phyloP scores from a whole-genome alignment of 2,888 invertebrate genomes.

The Temnothorax unifasciatus region DNA sequence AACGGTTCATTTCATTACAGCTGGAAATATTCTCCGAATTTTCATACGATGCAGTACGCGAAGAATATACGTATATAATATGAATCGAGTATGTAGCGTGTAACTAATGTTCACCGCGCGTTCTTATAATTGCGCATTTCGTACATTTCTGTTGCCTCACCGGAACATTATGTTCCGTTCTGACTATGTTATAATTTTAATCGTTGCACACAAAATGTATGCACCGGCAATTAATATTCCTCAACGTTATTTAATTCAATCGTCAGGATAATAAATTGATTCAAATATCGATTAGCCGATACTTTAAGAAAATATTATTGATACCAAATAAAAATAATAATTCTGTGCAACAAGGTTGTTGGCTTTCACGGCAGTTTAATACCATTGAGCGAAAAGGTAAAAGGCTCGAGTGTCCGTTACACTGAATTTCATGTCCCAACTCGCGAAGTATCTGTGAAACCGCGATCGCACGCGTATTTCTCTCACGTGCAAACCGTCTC shows the following conservation, averaged over 20 bases:
- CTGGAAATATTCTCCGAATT: not conserved
- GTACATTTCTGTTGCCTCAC: conserved; percentile 16
- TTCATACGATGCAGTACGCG: not conserved
- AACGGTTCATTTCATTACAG: not conserved
- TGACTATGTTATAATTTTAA: conserved; percentile 35
- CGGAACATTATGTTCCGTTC: conserved; percentile 44
- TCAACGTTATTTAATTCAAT: conserved; percentile 16
- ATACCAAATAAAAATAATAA: conserved; percentile 5
- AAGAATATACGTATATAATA: not conserved
- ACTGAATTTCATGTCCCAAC: not conserved
- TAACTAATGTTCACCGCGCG: conserved; percentile 42
- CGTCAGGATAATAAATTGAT: not conserved
- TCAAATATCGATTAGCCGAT: not conserved
- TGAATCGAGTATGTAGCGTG: conserved; percentile 31
- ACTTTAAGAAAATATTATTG: not conserved
- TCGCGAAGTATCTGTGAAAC: not conserved
- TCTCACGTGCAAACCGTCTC: conserved; percentile 2
- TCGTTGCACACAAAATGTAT: not conserved
- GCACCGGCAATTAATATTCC: not conserved
- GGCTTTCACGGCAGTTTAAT: not conserved
- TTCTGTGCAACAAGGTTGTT: not conserved
- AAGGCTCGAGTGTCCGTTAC: not conserved
- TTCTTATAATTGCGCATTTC: conserved; percentile 38
- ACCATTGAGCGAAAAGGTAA: not conserved
- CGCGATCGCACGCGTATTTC: not conserved